Conservation (phyloP, 2,888 invertebrate genomes). For the Nephrotoma flavescens region DNA sequence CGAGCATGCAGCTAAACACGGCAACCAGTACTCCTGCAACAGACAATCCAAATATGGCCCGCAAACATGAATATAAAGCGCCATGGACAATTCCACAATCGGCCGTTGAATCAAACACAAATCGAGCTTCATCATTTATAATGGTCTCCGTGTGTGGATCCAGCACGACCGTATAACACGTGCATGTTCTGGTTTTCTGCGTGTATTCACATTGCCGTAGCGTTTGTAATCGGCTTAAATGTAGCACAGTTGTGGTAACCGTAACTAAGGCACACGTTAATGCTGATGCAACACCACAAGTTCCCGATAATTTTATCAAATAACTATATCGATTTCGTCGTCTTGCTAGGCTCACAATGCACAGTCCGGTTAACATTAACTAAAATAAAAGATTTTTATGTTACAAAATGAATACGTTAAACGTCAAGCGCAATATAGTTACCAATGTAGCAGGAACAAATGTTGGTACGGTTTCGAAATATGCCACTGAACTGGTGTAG, state of each 20-base stretch:
- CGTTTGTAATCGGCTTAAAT: slow-evolving; percentile 79
- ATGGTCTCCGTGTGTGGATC: slow-evolving; percentile 44
- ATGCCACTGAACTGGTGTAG: slow-evolving; percentile 54
- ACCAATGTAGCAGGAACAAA: slow-evolving; percentile 88
- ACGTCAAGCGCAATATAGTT: slow-evolving; percentile 23
- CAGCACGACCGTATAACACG: slow-evolving; percentile 59
- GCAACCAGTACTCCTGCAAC: slow-evolving; percentile 81
- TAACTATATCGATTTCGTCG: slow-evolving; percentile 75
- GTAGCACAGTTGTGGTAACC: slow-evolving; percentile 80
- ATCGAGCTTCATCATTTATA: slow-evolving; percentile 50
- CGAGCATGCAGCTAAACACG: slow-evolving; percentile 84
- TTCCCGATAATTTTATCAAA: slow-evolving; percentile 80
- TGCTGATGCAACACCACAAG: slow-evolving; percentile 74
- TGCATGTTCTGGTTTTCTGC: slow-evolving; percentile 57
- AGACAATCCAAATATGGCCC: slow-evolving; percentile 81
- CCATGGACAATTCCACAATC: slow-evolving; percentile 87
- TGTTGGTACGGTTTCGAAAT: slow-evolving; percentile 88
- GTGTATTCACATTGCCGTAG: slow-evolving; percentile 78
- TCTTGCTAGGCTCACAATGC: slow-evolving; percentile 72
- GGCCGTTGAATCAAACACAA: slow-evolving; percentile 73
- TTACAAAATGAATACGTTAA: neutral
- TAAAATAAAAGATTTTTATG: slow-evolving; percentile 21
- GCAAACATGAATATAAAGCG: slow-evolving; percentile 70
- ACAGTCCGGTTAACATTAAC: slow-evolving; percentile 74
- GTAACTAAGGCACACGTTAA: slow-evolving; percentile 70